Percentiles rank a stretch among this genome's conserved stretches.
Conservation (phyloP, 1,140 invertebrate species). For the Drosophila fuyamai region DNA sequence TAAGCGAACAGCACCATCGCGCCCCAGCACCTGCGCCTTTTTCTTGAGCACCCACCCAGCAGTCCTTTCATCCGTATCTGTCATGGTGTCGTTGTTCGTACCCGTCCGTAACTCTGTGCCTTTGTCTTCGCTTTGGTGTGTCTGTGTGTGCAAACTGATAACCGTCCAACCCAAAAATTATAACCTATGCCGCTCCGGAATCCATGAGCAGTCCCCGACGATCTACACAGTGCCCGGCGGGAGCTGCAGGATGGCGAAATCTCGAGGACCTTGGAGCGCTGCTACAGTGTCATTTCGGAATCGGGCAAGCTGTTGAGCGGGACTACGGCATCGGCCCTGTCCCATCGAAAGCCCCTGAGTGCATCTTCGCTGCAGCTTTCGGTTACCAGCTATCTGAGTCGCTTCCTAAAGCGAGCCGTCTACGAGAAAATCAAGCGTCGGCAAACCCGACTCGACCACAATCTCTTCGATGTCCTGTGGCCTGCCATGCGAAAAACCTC, state of each 20-base stretch:
- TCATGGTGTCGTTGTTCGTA: conserved; percentile 31
- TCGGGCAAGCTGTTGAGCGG: conserved; percentile 84
- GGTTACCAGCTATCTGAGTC: conserved; percentile 87
- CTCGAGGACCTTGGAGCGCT: conserved; percentile 89
- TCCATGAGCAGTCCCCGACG: conserved; percentile 87
- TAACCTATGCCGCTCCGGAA: conserved; percentile 57
- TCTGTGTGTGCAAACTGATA: conserved; percentile 53
- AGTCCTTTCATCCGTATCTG: conserved; percentile 34
- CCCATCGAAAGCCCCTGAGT: conserved; percentile 83
- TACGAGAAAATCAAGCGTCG: conserved; percentile 90
- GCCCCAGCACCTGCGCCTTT: conserved; percentile 51
- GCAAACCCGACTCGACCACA: conserved; percentile 91
- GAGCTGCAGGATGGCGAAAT: conserved; percentile 89
- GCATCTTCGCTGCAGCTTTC: conserved; percentile 87
- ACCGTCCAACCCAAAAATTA: conserved; percentile 58
- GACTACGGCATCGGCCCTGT: conserved; percentile 84
- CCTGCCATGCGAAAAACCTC: conserved; percentile 90
- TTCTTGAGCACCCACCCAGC: conserved; percentile 26
- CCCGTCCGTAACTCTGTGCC: conserved; percentile 1
- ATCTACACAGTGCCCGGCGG: conserved; percentile 89
- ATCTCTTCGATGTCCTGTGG: conserved; percentile 92
- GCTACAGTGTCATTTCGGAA: conserved; percentile 88
- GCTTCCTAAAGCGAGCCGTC: conserved; percentile 88
- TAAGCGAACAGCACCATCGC: conserved; percentile 11
- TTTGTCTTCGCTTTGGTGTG: conserved; percentile 40